Evolutionary conservation across 2,888 invertebrate genomes (phyloP).

Genomic region (Emesis furor): DNA sequence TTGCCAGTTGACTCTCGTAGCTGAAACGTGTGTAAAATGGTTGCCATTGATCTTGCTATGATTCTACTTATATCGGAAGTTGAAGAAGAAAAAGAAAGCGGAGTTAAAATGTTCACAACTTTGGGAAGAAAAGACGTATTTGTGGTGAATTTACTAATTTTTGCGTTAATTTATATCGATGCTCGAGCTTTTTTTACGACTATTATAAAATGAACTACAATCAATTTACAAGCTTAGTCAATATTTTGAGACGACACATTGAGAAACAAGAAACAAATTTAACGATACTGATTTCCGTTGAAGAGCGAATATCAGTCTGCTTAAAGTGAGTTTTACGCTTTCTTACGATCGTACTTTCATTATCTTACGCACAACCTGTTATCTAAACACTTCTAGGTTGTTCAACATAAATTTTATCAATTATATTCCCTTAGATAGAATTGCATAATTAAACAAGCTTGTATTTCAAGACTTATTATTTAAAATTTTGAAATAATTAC

Average conservation of each 20-base stretch:
- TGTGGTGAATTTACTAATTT: no score
- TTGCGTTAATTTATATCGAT: no score
- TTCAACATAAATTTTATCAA: no score
- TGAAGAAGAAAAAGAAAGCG: no score
- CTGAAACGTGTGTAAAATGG: constrained; percentile 23
- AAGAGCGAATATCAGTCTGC: constrained; percentile 65
- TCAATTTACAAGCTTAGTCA: constrained; percentile 17
- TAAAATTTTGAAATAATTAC: no score
- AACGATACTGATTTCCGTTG: constrained; percentile 62
- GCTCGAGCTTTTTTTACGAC: no score
- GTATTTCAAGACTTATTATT: constrained; percentile 35
- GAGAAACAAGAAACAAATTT: constrained; percentile 61
- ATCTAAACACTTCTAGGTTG: no score
- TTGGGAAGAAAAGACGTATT: no score
- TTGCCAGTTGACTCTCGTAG: constrained; percentile 25
- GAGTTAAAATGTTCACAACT: no score
- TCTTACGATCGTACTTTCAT: constrained; percentile 30
- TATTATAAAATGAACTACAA: no score
- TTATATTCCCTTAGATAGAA: neutral
- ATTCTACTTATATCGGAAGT: neutral
- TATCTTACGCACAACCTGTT: no score
- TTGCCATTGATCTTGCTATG: constrained; percentile 30
- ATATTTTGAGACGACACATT: constrained; percentile 58
- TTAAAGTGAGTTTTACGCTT: constrained; percentile 53
- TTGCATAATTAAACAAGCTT: constrained; percentile 35